These are phyloP conservation scores for Cephus rjabovi DNA, from an alignment of 2,888 invertebrate genomes.

Conservation along the genomic window DNA sequence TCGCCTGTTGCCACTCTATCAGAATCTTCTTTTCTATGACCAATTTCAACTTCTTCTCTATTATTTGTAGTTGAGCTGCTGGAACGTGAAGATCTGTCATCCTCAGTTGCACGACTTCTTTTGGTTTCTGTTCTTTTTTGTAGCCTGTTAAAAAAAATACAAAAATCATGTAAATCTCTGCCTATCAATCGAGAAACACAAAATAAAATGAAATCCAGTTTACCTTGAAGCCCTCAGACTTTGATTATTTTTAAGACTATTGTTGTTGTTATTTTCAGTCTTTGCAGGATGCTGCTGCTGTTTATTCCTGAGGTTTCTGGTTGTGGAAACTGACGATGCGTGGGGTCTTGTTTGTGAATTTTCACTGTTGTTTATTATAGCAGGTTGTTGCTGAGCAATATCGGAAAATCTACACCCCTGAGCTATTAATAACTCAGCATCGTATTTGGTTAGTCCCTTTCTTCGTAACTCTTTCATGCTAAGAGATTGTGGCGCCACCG, in stretches of 20 bases:
- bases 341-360: conserved; percentile 43
- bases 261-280: conserved; percentile 45
- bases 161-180: conserved; percentile 1
- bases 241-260: conserved; percentile 42
- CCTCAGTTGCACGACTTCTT: conserved; percentile 43
- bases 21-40: conserved; percentile 55
- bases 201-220: neutral
- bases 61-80: conserved; percentile 20
- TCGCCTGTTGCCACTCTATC: conserved; percentile 40
- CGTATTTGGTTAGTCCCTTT: conserved; percentile 89
- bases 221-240: conserved; percentile 61
- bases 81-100: conserved; percentile 38
- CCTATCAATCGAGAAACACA: neutral
- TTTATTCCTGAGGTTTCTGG: conserved; percentile 63
- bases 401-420: conserved; percentile 82
- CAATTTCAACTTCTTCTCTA: conserved; percentile 27
- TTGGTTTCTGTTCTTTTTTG: conserved; percentile 59
- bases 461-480: conserved; percentile 87
- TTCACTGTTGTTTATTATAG: conserved; percentile 8
- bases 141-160: conserved; percentile 41
- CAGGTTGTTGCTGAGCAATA: conserved; percentile 63
- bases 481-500: conserved; percentile 73
- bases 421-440: conserved; percentile 87
- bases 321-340: conserved; percentile 48
- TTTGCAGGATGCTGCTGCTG: conserved; percentile 36